These are phyloP conservation scores for Meteorus cinctellus DNA, from an alignment of 2,888 invertebrate species.

Conservation along the genomic window DNA sequence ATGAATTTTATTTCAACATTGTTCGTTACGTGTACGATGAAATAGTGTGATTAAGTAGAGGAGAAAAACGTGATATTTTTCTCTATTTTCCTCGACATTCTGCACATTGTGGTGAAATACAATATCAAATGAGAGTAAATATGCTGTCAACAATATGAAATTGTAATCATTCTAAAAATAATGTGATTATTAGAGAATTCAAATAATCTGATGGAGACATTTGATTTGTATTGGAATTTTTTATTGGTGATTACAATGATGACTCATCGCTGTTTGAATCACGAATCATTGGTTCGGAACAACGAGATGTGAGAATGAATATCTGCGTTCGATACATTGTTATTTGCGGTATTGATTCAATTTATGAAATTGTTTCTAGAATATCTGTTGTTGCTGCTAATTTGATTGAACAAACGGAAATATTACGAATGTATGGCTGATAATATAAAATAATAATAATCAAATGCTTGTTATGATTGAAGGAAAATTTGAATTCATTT, in stretches of 20 bases:
- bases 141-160: neutral
- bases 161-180: neutral
- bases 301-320: neutral
- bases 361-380: neutral
- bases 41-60: neutral
- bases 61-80: neutral
- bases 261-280: too few species aligned
- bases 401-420: too few species aligned
- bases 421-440: too few species aligned
- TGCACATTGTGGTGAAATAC: neutral
- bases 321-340: neutral
- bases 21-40: neutral
- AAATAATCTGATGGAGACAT: too few species aligned
- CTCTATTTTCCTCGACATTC: neutral
- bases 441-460: neutral
- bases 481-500: neutral
- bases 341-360: neutral
- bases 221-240: too few species aligned
- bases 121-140: neutral
- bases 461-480: neutral
- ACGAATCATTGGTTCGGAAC: too few species aligned
- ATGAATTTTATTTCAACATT: neutral
- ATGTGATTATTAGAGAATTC: too few species aligned
- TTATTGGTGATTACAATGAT: too few species aligned
- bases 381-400: neutral